Percentiles rank a stretch among this genome's conserved stretches.
Evolutionary conservation across 1,140 invertebrate species (phyloP).

Genomic region (Bombus picipes): DNA sequence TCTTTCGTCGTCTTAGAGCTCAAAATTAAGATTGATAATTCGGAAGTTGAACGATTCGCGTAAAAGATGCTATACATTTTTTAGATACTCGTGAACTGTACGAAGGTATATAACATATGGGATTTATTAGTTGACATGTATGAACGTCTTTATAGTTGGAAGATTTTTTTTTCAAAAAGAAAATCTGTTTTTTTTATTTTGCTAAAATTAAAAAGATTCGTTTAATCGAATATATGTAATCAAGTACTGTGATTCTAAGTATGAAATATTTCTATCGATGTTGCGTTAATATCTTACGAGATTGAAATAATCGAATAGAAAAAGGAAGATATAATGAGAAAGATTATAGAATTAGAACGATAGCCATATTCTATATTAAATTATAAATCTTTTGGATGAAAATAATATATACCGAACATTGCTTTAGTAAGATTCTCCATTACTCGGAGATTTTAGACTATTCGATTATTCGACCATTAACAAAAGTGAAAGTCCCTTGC

Average conservation of each 20-base stretch:
- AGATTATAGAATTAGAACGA: too few species aligned
- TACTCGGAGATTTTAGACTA: slow-evolving; percentile 8
- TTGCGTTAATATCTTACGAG: not conserved
- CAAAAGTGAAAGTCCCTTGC: slow-evolving; percentile 42
- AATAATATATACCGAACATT: not conserved
- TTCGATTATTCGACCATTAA: slow-evolving; percentile 37
- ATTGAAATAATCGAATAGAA: not conserved
- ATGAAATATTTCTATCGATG: too few species aligned
- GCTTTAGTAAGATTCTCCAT: not conserved
- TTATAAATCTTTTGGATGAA: not conserved
- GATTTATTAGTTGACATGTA: slow-evolving; percentile 4
- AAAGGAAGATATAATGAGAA: not conserved
- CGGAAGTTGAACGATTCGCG: not conserved
- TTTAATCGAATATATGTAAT: too few species aligned
- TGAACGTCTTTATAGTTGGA: not conserved
- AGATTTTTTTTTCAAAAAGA: not conserved
- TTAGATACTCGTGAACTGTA: not conserved
- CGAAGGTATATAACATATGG: slow-evolving; percentile 39
- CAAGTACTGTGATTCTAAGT: not conserved
- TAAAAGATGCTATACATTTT: not conserved
- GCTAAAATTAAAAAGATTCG: not conserved
- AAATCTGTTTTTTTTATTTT: too few species aligned
- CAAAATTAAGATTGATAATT: not conserved
- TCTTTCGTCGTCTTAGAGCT: not conserved
- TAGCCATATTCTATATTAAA: not conserved